Base-by-base conservation (phyloP, 2,888 invertebrate genomes). In the Poecilobothrus nobilitatus region DNA sequence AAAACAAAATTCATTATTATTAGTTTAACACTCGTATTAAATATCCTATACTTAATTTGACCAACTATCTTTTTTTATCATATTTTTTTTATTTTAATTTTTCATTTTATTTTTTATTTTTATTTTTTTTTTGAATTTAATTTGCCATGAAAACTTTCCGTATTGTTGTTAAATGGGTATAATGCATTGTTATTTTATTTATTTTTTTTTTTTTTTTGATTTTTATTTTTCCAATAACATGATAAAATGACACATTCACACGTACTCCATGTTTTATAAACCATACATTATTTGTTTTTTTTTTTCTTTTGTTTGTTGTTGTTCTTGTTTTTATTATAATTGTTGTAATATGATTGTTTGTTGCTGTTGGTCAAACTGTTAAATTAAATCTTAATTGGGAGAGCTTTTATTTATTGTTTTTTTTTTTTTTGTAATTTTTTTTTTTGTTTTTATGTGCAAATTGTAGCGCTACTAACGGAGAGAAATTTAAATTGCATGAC, bases 361-460 rank as follows among this genome's bases (percentile, higher is more conserved):
- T 53, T 18, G 53, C n/a, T 53, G 53, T 41, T 53, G 53, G 53
- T 53, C 53, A 9, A 53, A 53, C 53, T 53, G 53, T 53, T 18
- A 53, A 53, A 53, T 53, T 53, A 53, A 53, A 53, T 53, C 53
- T 53, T 53, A 53, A 53, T 53, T 53, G 53, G 53, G 18, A 53
- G 53, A 53, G 53, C 53, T 53, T 53, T 53, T 53, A 18, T 53
- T 53, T 18, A n/a, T 18, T 53, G 18, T 53, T 2, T 15, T 18
- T 53, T 18, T 18, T 1, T 18, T 6, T 53, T 18, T 6, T 9
- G 6, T 10, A 44, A 44, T 44, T 15, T 6, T 12, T 9, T 44
- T 9, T 15, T 10, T 44, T 34, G 6, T 12, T 44, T 44, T 53
- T 2, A 12, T 53, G 3, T 53, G 53, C 53, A 53, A 53, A 53